Evolutionary conservation across 2,113 vertebrate species (phyloP).

Genomic region (Tupaia tana): DNA sequence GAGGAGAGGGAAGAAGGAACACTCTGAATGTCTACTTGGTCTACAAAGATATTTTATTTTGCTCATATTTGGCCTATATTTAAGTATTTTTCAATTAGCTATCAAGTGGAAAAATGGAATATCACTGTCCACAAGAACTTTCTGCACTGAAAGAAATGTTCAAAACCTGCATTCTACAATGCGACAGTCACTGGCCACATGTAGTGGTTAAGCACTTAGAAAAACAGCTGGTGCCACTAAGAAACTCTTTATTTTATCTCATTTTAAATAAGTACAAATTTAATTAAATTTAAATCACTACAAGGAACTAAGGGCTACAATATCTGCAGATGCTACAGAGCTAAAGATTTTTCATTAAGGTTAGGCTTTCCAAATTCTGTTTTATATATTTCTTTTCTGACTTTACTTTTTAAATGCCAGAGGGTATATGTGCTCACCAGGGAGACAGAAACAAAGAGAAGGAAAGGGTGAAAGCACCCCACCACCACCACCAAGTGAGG

Average conservation of each 20-base stretch:
- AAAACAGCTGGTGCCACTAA: not conserved
- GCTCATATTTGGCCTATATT: not conserved
- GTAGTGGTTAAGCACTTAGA: not conserved
- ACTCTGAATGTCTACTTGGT: not conserved
- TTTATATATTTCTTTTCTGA: not conserved
- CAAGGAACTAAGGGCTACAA: not conserved
- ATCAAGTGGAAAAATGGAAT: not conserved
- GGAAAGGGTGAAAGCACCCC: too few relatives aligned
- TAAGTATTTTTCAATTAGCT: not conserved
- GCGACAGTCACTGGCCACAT: not conserved
- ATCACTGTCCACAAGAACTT: not conserved
- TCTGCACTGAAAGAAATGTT: not conserved
- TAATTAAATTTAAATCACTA: not conserved
- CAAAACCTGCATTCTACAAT: not conserved
- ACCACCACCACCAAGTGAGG: too few relatives aligned
- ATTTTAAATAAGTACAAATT: not conserved
- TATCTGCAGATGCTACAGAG: not conserved
- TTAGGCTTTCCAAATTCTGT: not conserved
- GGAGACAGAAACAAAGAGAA: too few relatives aligned
- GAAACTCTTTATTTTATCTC: not conserved
- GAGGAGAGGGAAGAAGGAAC: not conserved
- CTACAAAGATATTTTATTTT: slow-evolving; percentile 17
- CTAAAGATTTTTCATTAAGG: not conserved
- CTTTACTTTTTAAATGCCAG: too few relatives aligned
- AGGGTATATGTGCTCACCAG: too few relatives aligned